phyloP scores from a whole-genome alignment of 2,888 invertebrate species.

The Orthonevra nobilis region DNA sequence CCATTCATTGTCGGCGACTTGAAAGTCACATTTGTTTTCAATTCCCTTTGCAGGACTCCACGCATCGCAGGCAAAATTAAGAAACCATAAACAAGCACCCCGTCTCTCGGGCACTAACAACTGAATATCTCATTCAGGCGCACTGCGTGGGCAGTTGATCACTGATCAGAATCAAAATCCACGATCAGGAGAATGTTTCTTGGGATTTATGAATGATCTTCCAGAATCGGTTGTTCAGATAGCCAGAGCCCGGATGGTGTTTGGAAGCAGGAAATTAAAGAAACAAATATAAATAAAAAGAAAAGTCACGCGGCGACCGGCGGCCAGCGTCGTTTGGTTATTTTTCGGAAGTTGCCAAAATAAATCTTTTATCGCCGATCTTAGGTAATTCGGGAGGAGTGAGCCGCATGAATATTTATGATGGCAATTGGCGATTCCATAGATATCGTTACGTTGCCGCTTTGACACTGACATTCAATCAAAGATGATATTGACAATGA shows the following conservation, averaged over 20 bases:
- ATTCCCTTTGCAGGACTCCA: constrained; percentile 51
- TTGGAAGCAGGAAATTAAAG: no score
- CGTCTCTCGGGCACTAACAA: constrained; percentile 15
- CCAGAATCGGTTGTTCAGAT: constrained; percentile 28
- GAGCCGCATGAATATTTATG: constrained; percentile 61
- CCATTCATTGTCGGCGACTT: constrained; percentile 34
- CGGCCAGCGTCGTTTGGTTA: constrained; percentile 34
- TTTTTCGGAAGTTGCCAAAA: constrained; percentile 68
- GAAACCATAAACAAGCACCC: constrained; percentile 43
- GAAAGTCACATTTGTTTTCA: constrained; percentile 37
- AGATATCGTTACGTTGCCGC: constrained; percentile 6
- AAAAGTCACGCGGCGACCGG: not conserved
- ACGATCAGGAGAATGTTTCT: constrained; percentile 19
- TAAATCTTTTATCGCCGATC: constrained; percentile 60
- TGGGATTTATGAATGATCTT: constrained; percentile 49
- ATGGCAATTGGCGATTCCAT: constrained; percentile 51
- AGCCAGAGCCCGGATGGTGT: not conserved
- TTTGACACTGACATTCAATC: constrained; percentile 60
- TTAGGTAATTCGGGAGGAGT: constrained; percentile 48
- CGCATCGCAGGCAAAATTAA: constrained; percentile 50
- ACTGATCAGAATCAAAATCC: constrained; percentile 45
- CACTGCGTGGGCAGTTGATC: constrained; percentile 49
- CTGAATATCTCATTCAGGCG: constrained; percentile 24
- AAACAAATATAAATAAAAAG: not conserved
- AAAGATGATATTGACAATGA: constrained; percentile 38